These are phyloP conservation scores for Phalanger gymnotis DNA, from an alignment of 2,797 vertebrate species.

Conservation along the genomic window DNA sequence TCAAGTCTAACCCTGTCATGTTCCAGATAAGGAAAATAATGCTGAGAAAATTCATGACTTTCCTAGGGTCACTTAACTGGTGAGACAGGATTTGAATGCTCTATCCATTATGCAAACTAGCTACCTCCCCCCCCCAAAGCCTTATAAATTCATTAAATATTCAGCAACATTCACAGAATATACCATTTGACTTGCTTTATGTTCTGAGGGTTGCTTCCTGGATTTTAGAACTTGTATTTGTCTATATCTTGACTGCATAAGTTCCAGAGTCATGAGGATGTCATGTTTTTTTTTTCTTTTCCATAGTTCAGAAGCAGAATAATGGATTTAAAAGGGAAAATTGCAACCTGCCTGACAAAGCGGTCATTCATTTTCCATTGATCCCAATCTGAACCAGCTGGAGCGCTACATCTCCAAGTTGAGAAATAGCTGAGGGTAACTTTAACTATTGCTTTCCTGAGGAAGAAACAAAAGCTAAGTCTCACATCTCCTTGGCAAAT, in stretches of 20 bases:
- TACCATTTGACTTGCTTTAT: conserved; percentile 12
- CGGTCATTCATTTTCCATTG: not conserved
- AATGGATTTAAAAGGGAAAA: conserved; percentile 42
- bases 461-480: conserved; percentile 28
- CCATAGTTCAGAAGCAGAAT: conserved; percentile 38
- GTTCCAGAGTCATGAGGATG: not conserved
- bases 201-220: not conserved
- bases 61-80: not conserved
- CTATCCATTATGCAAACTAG: too few species aligned
- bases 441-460: conserved; percentile 35
- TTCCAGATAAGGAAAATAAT: not conserved
- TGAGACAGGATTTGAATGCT: too few species aligned
- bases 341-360: not conserved
- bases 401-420: conserved; percentile 13
- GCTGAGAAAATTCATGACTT: not conserved
- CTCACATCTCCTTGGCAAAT: not conserved
- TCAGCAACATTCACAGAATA: conserved; percentile 27
- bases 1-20: not conserved
- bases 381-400: not conserved
- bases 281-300: conserved; percentile 18
- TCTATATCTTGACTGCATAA: not conserved
- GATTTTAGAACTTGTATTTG: conserved; percentile 21
- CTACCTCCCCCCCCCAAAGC: not conserved
- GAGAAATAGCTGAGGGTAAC: not conserved
- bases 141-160: not conserved